These are phyloP conservation scores for Platycercus adscitus DNA, from an alignment of 2,113 vertebrate genomes.

Conservation along the genomic window DNA sequence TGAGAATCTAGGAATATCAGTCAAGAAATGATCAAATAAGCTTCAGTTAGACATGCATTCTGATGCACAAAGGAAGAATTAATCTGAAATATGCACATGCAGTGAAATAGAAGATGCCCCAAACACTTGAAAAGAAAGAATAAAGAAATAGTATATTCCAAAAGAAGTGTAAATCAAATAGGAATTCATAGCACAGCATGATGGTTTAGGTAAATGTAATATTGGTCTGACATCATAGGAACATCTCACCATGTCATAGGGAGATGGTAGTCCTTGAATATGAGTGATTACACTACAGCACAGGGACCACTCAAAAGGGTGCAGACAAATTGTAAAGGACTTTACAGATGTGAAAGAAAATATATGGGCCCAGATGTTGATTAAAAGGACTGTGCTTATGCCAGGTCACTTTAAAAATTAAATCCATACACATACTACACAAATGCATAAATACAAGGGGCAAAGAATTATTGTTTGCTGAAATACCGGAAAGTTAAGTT, in stretches of 20 bases:
- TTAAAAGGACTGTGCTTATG: constrained; percentile 13
- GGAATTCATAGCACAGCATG: not conserved
- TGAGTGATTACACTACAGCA: not conserved
- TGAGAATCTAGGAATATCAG: not conserved
- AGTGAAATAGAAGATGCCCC: not conserved
- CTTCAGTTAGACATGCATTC: not conserved
- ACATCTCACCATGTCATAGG: not conserved
- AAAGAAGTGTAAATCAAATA: not conserved
- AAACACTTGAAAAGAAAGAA: not conserved
- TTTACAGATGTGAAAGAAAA: constrained; percentile 35
- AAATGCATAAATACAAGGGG: not conserved
- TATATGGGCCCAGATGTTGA: constrained; percentile 25
- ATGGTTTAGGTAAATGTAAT: not conserved
- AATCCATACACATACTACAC: not conserved
- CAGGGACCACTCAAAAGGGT: not conserved
- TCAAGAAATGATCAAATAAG: not conserved
- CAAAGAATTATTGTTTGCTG: constrained; percentile 7
- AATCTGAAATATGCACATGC: not conserved
- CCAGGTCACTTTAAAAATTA: constrained; percentile 10
- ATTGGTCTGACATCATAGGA: not conserved
- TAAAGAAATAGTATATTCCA: not conserved
- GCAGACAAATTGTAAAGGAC: constrained; percentile 18
- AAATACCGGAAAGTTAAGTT: not conserved
- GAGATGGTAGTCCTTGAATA: not conserved
- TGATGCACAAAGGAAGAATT: not conserved